A percentile compares a stretch with the other conserved stretches of the same genome.
phyloP scores from a whole-genome alignment of 2,888 invertebrate species.

The Metallyticus violacea region DNA sequence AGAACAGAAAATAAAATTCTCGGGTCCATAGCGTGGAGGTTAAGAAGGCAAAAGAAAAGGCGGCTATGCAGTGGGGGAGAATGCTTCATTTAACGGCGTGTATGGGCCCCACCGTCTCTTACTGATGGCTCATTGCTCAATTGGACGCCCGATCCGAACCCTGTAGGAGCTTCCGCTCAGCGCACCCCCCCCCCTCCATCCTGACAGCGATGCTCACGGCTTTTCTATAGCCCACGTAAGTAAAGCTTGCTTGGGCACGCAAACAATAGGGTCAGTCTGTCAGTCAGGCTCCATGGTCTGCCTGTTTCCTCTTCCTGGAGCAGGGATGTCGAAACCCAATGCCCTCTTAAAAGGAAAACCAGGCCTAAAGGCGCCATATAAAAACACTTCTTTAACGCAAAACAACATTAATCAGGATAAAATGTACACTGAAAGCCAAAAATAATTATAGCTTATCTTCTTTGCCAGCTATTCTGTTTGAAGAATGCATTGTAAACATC shows the following conservation, averaged over 20 bases:
- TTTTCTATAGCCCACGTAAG: slow-evolving; percentile 3
- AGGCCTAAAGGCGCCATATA: too few species aligned
- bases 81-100: slow-evolving; percentile 13
- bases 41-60: too few species aligned
- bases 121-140: slow-evolving; percentile 19
- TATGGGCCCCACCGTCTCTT: not conserved
- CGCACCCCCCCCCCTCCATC: not conserved
- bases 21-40: too few species aligned
- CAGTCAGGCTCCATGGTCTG: not conserved
- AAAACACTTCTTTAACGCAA: too few species aligned
- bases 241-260: slow-evolving; percentile 14
- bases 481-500: too few species aligned
- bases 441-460: too few species aligned
- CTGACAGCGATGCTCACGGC: not conserved
- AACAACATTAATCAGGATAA: too few species aligned
- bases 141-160: slow-evolving; percentile 13
- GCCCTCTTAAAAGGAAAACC: too few species aligned
- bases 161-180: slow-evolving; percentile 17
- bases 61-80: not conserved
- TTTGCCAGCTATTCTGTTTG: too few species aligned
- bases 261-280: slow-evolving; percentile 19
- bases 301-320: not conserved
- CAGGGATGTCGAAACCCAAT: not conserved
- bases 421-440: too few species aligned
- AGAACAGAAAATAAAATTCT: not conserved